Evolutionary conservation across 1,140 invertebrate species (phyloP).

Genomic region (Dufourea novaeangliae): DNA sequence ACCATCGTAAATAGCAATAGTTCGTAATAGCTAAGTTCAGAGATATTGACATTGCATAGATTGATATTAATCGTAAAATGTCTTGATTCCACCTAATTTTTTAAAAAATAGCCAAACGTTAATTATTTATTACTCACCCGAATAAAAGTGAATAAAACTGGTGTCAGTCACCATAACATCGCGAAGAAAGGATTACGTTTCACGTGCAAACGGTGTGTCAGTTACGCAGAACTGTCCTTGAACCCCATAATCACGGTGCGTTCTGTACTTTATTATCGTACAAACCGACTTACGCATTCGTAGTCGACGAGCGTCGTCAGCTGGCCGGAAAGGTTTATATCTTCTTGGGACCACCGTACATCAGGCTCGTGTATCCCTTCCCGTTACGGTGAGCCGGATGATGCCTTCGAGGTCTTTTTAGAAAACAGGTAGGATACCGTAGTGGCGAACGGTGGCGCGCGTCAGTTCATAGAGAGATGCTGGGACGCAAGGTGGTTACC

Average conservation of each 20-base stretch:
- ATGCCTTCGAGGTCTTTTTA: conserved; percentile 51
- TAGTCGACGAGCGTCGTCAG: not conserved
- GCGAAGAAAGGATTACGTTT: too few species aligned
- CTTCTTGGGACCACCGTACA: conserved; percentile 3
- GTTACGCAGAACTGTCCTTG: not conserved
- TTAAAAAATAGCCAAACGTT: too few species aligned
- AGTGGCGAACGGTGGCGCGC: not conserved
- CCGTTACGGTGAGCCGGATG: conserved; percentile 37
- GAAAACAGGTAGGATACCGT: conserved; percentile 44
- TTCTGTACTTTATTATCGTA: not conserved
- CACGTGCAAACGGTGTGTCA: too few species aligned
- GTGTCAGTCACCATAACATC: too few species aligned
- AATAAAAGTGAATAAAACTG: too few species aligned
- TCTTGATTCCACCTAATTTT: too few species aligned
- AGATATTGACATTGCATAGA: too few species aligned
- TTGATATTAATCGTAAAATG: too few species aligned
- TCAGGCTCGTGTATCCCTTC: conserved; percentile 54
- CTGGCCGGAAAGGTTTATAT: not conserved
- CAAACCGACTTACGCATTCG: not conserved
- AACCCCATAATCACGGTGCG: conserved; percentile 1
- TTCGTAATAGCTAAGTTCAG: too few species aligned
- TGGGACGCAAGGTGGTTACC: conserved; percentile 63
- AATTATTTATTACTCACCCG: too few species aligned
- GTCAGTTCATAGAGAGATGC: conserved; percentile 74
- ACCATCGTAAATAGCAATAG: too few species aligned